Base-by-base conservation (phyloP, 2,113 vertebrate genomes). In the Grammomys dolichurus region DNA sequence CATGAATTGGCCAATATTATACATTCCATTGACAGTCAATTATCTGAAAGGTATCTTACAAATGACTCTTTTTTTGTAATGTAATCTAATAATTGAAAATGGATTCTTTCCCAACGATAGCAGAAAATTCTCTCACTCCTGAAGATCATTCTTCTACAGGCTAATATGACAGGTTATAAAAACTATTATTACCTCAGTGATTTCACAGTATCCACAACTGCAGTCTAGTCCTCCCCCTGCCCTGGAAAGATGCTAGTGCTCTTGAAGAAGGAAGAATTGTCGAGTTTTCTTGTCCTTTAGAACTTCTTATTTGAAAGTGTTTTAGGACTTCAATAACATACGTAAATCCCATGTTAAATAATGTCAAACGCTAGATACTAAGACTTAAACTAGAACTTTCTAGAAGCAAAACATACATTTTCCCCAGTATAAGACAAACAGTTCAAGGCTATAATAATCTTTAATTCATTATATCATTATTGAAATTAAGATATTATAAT, bases 11-110 rank as follows among this genome's bases (percentile, higher is more conserved):
- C 84, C 60, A 81, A 4, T 43, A 9, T 72, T 95, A 70, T 0
- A 95, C 48, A n/a, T 80, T 97, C 96, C 43, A 69, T 0, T 89
- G 72, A 24, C 75, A 33, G 31, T 82, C 93, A 88, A 72, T 0
- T 54, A 4, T 75, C 43, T 22, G 48, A 80, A 77, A 26, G 1
- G 2, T 46, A 80, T 36, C 5, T 31, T n/a, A 80, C 80, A 96
- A 51, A 40, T 86, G 40, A 36, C 91, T 84, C 93, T 40, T 97
- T 9, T 93, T 17, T 89, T 97, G 80, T 84, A n/a, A 22, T 73
- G 54, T 40, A 48, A 85, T 92, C 20, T 73, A 51, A 36, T 58
- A 75, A 81, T 58, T 95, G 43, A 87, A 95, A 93, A 94, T n/a
- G 0, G 40, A 75, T 13, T 24, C 5, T 43, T 78, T 94, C 33